Evolutionary conservation across 2,113 vertebrate species (phyloP), one percentile per base, ranked within the genome.

Genomic region (Peromyscus maniculatus): DNA sequence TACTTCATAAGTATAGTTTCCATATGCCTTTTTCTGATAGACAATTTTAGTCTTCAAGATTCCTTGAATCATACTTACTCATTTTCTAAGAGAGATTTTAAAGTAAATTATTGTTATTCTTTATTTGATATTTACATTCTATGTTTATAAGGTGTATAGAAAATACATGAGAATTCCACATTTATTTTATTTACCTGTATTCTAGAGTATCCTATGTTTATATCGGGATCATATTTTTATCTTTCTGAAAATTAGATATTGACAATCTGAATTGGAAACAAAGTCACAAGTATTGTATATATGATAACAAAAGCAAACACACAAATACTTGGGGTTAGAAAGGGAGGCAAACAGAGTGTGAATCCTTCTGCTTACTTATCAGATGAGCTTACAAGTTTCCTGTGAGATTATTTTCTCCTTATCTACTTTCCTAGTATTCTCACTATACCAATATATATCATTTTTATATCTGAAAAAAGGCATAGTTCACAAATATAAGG

Each of bases 1-100:
- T 96, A 93, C 39, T 69, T 84, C 80, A 92, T 46, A 95, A 80
- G 15, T 52, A 91, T 80, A 49, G 89, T 12, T 93, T 95, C 57
- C 24, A 7, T 79, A 46, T 72, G 21, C 3, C 36, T 43, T 87
- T 89, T 87, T 43, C 36, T 89, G n/a, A 66, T 67, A 64, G 12
- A 49, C 26, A 75, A 13, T 69, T 7, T 77, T 49, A 79, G 52
- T 49, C 5, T 13, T 80, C 77, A 91, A 59, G 13, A 2, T 19
- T 91, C 52, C 72, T 89, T 77, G 43, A 94, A 39, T 31, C 78
- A 75, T 17, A 21, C 75, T 43, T 71, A 3, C 3, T 12, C 72
- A 55, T 93, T n/a, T 46, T 91, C 88, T 64, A 5, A 33, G 33
- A 49, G 5, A 28, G 22, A 62, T 78, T 43, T 43, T 17, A 15